These are phyloP conservation scores for Natrix natrix DNA, from an alignment of 2,797 vertebrate species.

Conservation along the genomic window DNA sequence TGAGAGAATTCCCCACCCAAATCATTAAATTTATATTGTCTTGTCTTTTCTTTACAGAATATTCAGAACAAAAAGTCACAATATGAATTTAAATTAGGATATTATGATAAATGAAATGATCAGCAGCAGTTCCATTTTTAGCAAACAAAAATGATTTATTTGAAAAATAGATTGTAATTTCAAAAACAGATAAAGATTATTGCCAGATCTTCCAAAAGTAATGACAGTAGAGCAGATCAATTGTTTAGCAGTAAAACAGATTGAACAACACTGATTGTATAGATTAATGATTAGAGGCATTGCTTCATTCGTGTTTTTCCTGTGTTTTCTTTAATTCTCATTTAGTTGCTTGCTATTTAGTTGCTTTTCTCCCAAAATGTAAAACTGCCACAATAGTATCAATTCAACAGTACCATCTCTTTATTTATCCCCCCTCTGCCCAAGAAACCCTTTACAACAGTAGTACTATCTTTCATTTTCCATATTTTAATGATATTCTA, in stretches of 20 bases:
- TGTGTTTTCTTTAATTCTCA: background rate
- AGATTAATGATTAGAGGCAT: background rate
- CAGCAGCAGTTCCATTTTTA: background rate
- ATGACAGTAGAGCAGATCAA: background rate
- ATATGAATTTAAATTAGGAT: conserved; percentile 34
- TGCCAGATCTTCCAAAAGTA: background rate
- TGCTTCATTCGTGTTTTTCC: background rate
- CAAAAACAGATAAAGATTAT: background rate
- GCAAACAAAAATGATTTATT: conserved; percentile 18
- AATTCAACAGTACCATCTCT: background rate
- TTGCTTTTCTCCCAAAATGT: background rate
- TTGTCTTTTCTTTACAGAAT: conserved; percentile 22
- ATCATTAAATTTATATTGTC: conserved; percentile 19
- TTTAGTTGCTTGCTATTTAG: background rate
- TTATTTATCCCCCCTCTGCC: background rate
- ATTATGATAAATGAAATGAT: conserved; percentile 31
- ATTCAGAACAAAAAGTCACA: conserved; percentile 16
- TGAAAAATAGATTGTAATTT: conserved; percentile 13
- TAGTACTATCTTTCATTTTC: background rate
- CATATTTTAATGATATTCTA: background rate
- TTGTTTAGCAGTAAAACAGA: background rate
- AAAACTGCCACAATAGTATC: background rate
- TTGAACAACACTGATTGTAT: background rate
- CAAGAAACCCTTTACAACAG: background rate
- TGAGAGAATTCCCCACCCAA: conserved; percentile 4